These are phyloP conservation scores for Ardeotis arabs DNA, from an alignment of 2,113 vertebrate species.

Conservation along the genomic window DNA sequence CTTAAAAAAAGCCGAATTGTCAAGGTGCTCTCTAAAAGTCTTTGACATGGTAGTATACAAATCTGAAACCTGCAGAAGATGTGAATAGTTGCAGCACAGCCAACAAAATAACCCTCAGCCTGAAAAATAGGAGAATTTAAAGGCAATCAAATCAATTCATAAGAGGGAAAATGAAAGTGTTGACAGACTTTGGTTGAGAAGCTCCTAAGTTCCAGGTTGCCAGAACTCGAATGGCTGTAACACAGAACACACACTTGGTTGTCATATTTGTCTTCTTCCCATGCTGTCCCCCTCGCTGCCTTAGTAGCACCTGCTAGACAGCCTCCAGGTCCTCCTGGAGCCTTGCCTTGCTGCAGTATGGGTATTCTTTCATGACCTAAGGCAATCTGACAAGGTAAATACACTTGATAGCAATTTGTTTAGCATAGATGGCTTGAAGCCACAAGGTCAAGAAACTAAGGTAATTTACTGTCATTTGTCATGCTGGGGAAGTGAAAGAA, in stretches of 20 bases:
- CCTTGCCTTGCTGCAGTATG: neutral
- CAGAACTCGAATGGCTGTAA: neutral
- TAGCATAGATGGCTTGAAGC: neutral
- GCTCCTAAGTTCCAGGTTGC: neutral
- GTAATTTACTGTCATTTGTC: neutral
- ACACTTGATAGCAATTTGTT: neutral
- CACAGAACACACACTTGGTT: neutral
- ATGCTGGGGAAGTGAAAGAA: neutral
- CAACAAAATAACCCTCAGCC: neutral
- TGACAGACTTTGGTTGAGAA: neutral
- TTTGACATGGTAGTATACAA: neutral
- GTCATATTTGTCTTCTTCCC: neutral
- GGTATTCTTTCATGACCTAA: neutral
- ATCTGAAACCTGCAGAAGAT: neutral
- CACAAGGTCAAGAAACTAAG: neutral
- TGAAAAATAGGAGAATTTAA: neutral
- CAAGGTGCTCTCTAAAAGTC: neutral
- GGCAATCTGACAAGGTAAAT: neutral
- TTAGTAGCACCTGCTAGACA: neutral
- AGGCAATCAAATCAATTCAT: neutral
- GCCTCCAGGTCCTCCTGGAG: neutral
- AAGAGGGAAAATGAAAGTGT: neutral
- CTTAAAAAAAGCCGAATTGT: neutral
- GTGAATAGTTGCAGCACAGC: neutral
- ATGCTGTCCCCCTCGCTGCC: rapidly evolving